Conservation (phyloP, 2,888 invertebrate species). For the Chymomyza procnemis region DNA sequence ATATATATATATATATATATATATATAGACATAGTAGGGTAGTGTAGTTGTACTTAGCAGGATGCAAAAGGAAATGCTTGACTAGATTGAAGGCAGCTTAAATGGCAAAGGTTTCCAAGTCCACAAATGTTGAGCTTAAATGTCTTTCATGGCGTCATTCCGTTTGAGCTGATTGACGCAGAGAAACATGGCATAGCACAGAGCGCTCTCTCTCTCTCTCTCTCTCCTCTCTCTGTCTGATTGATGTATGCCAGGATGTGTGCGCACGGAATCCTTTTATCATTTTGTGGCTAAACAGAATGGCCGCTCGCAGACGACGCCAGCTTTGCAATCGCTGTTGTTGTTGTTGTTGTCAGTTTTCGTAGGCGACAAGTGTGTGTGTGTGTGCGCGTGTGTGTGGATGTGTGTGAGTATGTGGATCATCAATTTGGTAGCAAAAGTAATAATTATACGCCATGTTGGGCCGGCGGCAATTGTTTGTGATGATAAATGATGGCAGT, state of each 20-base stretch:
- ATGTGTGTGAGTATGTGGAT: constrained; percentile 19
- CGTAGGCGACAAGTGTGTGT: not conserved
- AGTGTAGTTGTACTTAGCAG: not conserved
- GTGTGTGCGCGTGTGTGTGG: constrained; percentile 13
- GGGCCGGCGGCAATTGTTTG: constrained; percentile 64
- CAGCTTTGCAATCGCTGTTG: not conserved
- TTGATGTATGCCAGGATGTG: constrained; percentile 63
- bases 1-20: too few relatives aligned
- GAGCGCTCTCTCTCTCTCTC: too few relatives aligned
- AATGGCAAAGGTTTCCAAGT: not conserved
- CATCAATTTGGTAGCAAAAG: constrained; percentile 23
- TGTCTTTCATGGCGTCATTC: constrained; percentile 3
- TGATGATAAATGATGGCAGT: constrained; percentile 64
- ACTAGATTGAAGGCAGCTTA: not conserved
- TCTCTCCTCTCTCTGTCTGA: too few relatives aligned
- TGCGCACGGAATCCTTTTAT: constrained; percentile 57
- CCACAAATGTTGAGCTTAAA: not conserved
- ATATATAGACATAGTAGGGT: too few relatives aligned
- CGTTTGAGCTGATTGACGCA: constrained; percentile 1
- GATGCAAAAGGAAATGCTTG: not conserved
- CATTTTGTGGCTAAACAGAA: constrained; percentile 24
- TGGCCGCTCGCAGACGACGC: not conserved
- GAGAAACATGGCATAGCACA: not conserved
- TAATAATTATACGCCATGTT: constrained; percentile 63
- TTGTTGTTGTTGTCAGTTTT: not conserved